Evolutionary conservation across 92 coral and sea anemone genomes (phyloP), one percentile per base, ranked within the genome.

Genomic region (Siderastrea siderea): DNA sequence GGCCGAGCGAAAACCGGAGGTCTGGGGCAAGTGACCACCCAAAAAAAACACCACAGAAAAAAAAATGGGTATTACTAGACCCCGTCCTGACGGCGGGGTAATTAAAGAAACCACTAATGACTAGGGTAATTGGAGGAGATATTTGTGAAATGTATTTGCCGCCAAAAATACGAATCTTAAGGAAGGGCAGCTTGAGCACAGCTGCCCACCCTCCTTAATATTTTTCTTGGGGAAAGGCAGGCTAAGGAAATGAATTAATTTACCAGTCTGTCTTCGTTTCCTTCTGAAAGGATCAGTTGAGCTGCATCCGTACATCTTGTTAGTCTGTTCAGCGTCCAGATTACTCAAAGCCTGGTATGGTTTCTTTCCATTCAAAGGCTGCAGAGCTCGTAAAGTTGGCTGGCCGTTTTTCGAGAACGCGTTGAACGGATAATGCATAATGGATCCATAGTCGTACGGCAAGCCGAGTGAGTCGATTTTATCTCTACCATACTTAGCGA

Each of bases 361-460:
- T 7, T 65, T 66, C 80, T 96, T 91, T 8, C 97, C 98, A 54
- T 91, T 89, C 47, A 94, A 77, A 1, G 89, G 94, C 50, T 78
- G 54, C 48, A 95, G 89, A 0, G 98, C 89, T 55, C 77, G 86
- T n/a, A 96, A 74, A 14, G 99, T 96, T 50, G 94, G 94, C 19
- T 88, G 81, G 2, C 94, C 94, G 69, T 96, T 91, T 67, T 79
- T 88, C 45, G 99, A 93, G 86, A 96, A 96, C 1, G 99, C 99
- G 47, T 81, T 93, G 77, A 95, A 91, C 12, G 99, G 99, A 52
- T 96, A 96, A 68, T 96, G 99, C 99, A 96, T 96, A 57, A 96
- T 96, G 68, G 98, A 94, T 38, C 81, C 96, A 52, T 94, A 96
- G 74, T 96, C 98, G 80, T 96, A 96, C 1, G 93, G 85, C 14